Evolutionary conservation across 23 tunicate species (phyloP).

Genomic region (Styela clava): DNA sequence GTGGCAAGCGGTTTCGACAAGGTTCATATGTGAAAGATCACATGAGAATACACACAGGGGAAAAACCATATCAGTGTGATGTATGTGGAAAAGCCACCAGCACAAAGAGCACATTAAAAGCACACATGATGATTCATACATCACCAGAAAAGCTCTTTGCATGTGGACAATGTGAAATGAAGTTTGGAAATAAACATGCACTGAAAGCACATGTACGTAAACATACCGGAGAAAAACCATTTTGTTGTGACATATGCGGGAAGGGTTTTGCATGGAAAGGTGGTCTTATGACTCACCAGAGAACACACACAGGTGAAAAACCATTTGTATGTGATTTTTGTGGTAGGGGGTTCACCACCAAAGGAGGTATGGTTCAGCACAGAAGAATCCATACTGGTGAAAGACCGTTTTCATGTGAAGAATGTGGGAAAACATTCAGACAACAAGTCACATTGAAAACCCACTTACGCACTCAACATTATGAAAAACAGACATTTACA

Average conservation of each 20-base stretch:
- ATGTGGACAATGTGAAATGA: background rate
- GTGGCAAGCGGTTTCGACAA: background rate
- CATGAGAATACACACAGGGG: background rate
- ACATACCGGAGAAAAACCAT: background rate
- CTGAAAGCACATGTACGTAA: background rate
- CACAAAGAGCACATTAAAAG: background rate
- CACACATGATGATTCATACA: background rate
- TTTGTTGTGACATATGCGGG: background rate
- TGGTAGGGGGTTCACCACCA: background rate
- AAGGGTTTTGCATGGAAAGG: background rate
- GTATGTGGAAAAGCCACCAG: background rate
- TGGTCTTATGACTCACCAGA: background rate
- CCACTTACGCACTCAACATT: background rate
- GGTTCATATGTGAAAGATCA: background rate
- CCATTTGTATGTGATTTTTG: background rate
- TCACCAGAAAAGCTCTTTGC: background rate
- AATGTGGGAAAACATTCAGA: constrained; percentile 69
- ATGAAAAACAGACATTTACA: background rate
- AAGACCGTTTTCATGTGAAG: constrained; percentile 61
- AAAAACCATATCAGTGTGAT: background rate
- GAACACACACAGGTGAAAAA: background rate
- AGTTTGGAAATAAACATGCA: background rate
- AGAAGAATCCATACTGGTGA: constrained; percentile 66
- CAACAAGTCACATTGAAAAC: background rate
- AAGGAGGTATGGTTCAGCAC: constrained; percentile 47